Evolutionary conservation across 2,797 vertebrate genomes (phyloP), one percentile per base, ranked within the genome.

Genomic region (Eurystomus glaucurus): DNA sequence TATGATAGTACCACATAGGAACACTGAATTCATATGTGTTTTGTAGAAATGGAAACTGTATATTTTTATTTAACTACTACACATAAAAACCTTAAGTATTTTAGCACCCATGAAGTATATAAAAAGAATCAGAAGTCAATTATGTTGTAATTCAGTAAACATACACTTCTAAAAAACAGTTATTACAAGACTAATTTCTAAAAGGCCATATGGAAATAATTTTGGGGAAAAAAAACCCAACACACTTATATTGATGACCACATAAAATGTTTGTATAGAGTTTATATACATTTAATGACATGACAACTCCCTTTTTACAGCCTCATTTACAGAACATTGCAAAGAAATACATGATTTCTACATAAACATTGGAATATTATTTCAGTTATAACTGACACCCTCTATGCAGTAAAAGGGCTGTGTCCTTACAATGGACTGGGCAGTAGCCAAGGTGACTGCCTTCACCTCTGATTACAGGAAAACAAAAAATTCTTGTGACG

Each of bases 71-170:
- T 0, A 78, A 82, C 68, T 64, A 61, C 28, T 80, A 31, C 9
- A 46, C 22, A 41, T 70, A 79, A 93, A 94, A 90, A 20, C 48
- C 35, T 10, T 18, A 54, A 55, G 26, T 64, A 43, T 66, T 85
- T 92, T 78, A 88, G 64, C 21, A 61, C 11, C 14, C 19, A 26
- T 29, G 19, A 66, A 85, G 46, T 50, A 43, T 14, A 54, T 3
- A 85, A 83, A 64, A 90, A 93, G 31, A 87, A 64, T 41, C 15
- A 80, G 35, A 93, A 89, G 75, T 77, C 60, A 45, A 3, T 85
- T 77, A 61, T 41, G 12, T 48, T 85, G 77, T 50, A 79, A 58
- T 85, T 90, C 60, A 90, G 64, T 52, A 89, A 91, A 61, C 14
- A 29, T 7, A 57, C 64, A 48, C 51, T 64, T 77, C 48, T n/a